Evolutionary conservation across 2,888 invertebrate species (phyloP), one percentile per base, ranked within the genome.

Genomic region (Caenorhabditis parvicauda): DNA sequence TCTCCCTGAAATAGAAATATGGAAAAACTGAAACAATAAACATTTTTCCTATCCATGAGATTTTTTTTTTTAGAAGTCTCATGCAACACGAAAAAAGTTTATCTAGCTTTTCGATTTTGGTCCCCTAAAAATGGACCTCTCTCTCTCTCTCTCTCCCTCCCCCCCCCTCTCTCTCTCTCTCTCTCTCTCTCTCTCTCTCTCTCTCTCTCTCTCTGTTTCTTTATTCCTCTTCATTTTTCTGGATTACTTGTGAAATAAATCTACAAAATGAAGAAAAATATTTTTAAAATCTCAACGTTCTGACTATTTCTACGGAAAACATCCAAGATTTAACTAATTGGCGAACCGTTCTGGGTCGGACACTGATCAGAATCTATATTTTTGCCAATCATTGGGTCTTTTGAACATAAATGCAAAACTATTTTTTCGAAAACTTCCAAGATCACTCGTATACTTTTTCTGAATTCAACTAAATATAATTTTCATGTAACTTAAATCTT

Each of bases 1-100:
- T 72, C 35, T 79, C 78, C 27, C 79, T 74, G 59, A 57, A 79
- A 57, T n/a, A 17, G 3, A 37, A 9, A 28, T 28, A 25, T 1
- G 12, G 12, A 4, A 7, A 29, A 3, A 3, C 21, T 35, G 32
- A 32, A 9, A 38, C 19, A 19, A 19, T 14, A 5, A 38, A 19
- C 38, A 14, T 38, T 14, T 38, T 14, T 38, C 12, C 12, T 12
- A 6, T 6, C 32, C 7, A 32, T 32, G 6, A 32, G 7, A 32
- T 9, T 38, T 14, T 19, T 38, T 38, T 14, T 38, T 38, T 32
- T 32, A 32, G 6, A 9, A 32, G 12, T 12, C 7, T 32, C 32
- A 32, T 9, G 12, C 6, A 32, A 12, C 12, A 6, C 32, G 12
- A 44, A 27, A 27, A 44, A 37, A 28, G n/a, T n/a, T 28, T 22